phyloP scores from a whole-genome alignment of 2,113 vertebrate species.

The Leuciscus idus region DNA sequence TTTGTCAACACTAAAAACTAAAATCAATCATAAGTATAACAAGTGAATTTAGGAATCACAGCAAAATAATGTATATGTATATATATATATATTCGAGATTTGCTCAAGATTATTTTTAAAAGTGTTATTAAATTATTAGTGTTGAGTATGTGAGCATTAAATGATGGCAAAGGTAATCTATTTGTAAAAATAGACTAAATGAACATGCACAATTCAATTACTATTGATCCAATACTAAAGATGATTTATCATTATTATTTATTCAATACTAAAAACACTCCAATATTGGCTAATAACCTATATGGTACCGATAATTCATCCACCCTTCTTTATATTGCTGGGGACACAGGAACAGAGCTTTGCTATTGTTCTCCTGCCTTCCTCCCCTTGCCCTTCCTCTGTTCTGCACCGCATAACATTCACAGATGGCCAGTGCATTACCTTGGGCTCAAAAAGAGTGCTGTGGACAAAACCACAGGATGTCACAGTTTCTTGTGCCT shows the following conservation, averaged over 20 bases:
- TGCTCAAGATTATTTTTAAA: background rate
- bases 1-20: background rate
- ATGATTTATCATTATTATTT: background rate
- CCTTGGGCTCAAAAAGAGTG: constrained; percentile 27
- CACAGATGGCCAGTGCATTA: constrained; percentile 60
- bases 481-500: constrained; percentile 47
- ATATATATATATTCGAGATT: background rate
- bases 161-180: background rate
- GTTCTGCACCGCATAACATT: constrained; percentile 40
- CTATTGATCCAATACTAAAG: background rate
- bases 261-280: background rate
- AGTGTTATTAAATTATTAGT: background rate
- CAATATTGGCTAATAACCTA: background rate
- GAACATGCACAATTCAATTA: background rate
- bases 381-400: constrained; percentile 56
- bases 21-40: background rate
- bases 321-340: constrained; percentile 45
- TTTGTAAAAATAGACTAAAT: background rate
- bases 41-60: background rate
- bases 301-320: background rate
- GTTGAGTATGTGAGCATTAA: too few relatives aligned
- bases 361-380: constrained; percentile 47
- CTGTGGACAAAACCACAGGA: constrained; percentile 48
- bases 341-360: constrained; percentile 45
- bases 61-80: background rate